A percentile compares a stretch with the other conserved stretches of the same genome.
These are phyloP conservation scores for Phoenicopterus ruber DNA, from an alignment of 2,113 vertebrate species.

Conservation along the genomic window DNA sequence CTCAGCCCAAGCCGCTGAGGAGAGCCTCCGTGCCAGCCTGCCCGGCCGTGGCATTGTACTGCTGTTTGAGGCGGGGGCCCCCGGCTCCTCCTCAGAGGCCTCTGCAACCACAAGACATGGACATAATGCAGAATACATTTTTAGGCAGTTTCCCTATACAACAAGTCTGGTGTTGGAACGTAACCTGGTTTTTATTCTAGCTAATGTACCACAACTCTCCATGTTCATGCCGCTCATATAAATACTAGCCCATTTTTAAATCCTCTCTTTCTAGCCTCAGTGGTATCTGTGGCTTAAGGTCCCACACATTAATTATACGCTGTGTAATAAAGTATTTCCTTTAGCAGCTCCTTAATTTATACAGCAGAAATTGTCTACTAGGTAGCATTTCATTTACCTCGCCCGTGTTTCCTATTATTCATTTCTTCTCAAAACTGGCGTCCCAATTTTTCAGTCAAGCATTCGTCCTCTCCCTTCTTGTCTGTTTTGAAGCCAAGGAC, in stretches of 20 bases:
- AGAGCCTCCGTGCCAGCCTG: not conserved
- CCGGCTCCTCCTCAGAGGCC: not conserved
- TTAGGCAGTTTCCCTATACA: not conserved
- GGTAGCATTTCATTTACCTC: not conserved
- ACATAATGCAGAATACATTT: not conserved
- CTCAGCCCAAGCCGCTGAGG: accelerated
- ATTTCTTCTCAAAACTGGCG: not conserved
- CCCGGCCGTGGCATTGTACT: accelerated
- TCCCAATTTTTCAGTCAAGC: not conserved
- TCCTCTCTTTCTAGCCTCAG: not conserved
- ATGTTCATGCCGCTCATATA: not conserved
- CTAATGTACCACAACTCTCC: not conserved
- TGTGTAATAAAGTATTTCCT: conserved; percentile 39
- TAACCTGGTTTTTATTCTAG: not conserved
- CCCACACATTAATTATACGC: not conserved
- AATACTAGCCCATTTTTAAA: not conserved
- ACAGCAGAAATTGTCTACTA: not conserved
- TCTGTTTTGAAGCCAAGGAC: not conserved
- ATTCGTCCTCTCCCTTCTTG: not conserved
- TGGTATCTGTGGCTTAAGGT: conserved; percentile 32
- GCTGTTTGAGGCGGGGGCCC: not conserved
- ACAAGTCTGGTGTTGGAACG: not conserved
- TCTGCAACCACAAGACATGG: not conserved
- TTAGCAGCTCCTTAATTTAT: conserved; percentile 27
- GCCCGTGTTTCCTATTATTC: not conserved